phyloP scores from a whole-genome alignment of 2,888 invertebrate genomes.

The Meteorus colon region DNA sequence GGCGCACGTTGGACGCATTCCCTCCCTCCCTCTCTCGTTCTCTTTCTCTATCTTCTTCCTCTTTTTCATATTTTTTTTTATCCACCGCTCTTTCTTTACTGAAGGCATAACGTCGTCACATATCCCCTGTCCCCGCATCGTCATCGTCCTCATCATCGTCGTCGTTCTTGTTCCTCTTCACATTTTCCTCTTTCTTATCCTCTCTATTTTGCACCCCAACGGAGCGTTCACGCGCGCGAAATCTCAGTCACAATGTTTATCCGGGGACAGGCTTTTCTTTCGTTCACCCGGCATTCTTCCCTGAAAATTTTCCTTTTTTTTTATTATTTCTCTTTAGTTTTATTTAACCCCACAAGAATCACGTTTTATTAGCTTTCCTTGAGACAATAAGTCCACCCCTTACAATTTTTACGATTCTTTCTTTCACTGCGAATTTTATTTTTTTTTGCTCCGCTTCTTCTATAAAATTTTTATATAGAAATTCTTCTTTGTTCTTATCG shows the following conservation, averaged over 20 bases:
- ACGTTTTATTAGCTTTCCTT: conserved; percentile 40
- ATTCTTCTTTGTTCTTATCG: conserved; percentile 14
- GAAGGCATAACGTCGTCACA: background rate
- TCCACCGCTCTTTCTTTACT: background rate
- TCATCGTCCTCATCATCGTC: background rate
- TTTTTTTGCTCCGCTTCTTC: background rate
- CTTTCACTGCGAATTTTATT: background rate
- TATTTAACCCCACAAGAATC: conserved; percentile 16
- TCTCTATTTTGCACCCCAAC: conserved; percentile 29
- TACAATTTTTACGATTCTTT: conserved; percentile 11
- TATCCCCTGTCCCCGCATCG: background rate
- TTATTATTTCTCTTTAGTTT: background rate
- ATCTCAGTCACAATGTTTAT: conserved; percentile 33
- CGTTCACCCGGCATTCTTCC: conserved; percentile 14
- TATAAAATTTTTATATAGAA: background rate
- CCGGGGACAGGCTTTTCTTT: conserved; percentile 35
- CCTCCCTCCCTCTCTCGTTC: background rate
- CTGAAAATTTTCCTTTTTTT: conserved; percentile 10
- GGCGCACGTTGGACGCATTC: background rate
- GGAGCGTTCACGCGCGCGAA: conserved; percentile 40
- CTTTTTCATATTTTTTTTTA: background rate
- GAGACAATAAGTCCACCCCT: conserved; percentile 30
- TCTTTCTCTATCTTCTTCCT: background rate
- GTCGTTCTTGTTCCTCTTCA: conserved; percentile 10
- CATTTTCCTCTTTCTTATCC: background rate